Base-by-base conservation (phyloP, 2,888 invertebrate genomes). In the Cephus pulcher region DNA sequence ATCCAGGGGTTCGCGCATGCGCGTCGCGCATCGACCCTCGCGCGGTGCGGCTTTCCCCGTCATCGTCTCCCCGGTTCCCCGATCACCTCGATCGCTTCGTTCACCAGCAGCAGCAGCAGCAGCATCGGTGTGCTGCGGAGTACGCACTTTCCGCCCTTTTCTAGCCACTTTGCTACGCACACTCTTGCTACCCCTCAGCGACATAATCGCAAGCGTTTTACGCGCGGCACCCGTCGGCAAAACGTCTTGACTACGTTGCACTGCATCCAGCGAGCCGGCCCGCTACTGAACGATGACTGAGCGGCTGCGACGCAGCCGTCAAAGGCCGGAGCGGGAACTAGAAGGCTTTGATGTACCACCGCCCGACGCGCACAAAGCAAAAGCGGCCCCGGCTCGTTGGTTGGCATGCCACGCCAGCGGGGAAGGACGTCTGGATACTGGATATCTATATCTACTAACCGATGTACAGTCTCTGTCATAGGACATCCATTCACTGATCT, bases 261-360 rank as follows among this genome's bases (percentile, higher is more conserved):
- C 34, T 80, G 80, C 81, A 80, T 70, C 71, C 75, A 75, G 77
- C 78, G 78, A 78, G 80, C 84, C 79, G 81, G 80, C 80, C 87
- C 90, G 89, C 89, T 89, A 90, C 89, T 89, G 90, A 90, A 89
- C 89, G 90, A 89, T 90, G 90, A 91, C 91, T 91, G 90, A 91
- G 87, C 88, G 88, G 88, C 88, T 88, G 89, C 89, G 90, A 89
- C 89, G 88, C 89, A 88, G 84, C 88, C 90, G 89, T 90, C 90
- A 90, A 91, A 91, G 90, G 90, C 90, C 89, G 89, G 88, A 89
- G 89, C 88, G 89, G 88, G 87, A 89, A 89, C 90, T 89, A 87
- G 89, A 89, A 89, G 88, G 90, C 91, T 91, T 91, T 91, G 91
- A 91, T 90, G 90, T 91, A 88, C 89, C 89, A 89, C 90, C 90